phyloP scores from a whole-genome alignment of 2,888 invertebrate genomes.

The Scotopteryx bipunctaria region DNA sequence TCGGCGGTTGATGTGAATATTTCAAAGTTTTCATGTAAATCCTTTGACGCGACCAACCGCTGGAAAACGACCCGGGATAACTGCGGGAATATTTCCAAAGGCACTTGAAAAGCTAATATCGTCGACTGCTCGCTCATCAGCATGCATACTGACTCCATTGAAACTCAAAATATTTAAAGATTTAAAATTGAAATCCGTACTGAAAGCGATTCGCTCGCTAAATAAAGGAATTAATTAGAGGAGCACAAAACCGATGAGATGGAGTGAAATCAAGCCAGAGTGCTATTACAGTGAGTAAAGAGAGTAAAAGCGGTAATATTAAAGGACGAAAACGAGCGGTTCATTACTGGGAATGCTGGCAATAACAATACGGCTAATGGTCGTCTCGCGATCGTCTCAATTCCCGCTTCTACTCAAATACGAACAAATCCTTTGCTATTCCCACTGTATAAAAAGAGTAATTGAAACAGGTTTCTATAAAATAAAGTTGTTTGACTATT shows the following conservation, averaged over 20 bases:
- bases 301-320: constrained; percentile 72
- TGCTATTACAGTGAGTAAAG: constrained; percentile 67
- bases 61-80: constrained; percentile 59
- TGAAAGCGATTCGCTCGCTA: constrained; percentile 45
- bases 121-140: constrained; percentile 64
- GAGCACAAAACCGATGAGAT: constrained; percentile 62
- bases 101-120: constrained; percentile 66
- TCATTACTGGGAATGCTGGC: constrained; percentile 77
- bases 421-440: constrained; percentile 57
- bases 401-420: constrained; percentile 67
- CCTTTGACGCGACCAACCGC: constrained; percentile 55
- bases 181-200: constrained; percentile 58
- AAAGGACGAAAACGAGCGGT: constrained; percentile 78
- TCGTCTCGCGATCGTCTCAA: constrained; percentile 68
- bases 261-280: constrained; percentile 68
- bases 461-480: constrained; percentile 36
- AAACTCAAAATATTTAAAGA: constrained; percentile 59
- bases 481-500: constrained; percentile 41
- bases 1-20: constrained; percentile 76
- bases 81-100: constrained; percentile 57
- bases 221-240: constrained; percentile 68
- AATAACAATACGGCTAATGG: constrained; percentile 82
- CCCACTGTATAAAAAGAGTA: constrained; percentile 28
- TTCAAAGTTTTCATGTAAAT: constrained; percentile 78
- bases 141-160: constrained; percentile 63